Conservation (phyloP, 1,140 invertebrate genomes). For the Luehdorfia chinensis region DNA sequence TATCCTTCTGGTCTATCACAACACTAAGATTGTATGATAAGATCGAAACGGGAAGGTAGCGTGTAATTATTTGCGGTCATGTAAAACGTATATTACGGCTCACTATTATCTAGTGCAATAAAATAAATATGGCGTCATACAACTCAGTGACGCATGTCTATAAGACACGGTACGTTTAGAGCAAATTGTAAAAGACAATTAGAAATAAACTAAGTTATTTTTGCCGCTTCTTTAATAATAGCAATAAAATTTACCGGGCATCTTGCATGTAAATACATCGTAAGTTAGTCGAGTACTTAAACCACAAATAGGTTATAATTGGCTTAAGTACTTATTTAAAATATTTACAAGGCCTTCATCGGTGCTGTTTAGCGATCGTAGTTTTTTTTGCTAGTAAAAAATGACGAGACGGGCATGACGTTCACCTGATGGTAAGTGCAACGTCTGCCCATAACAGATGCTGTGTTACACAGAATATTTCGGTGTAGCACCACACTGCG, state of each 20-base stretch:
- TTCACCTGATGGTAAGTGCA: no score
- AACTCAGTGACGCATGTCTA: neutral
- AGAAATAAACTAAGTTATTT: neutral
- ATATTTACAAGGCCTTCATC: no score
- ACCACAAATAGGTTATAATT: no score
- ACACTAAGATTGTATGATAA: neutral
- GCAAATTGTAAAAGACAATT: conserved; percentile 1
- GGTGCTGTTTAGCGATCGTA: no score
- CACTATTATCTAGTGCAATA: conserved; percentile 4
- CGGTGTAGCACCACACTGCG: no score
- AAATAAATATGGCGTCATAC: conserved; percentile 2
- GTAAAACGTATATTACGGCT: neutral
- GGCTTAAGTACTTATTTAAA: no score
- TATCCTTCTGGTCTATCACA: neutral
- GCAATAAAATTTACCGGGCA: conserved; percentile 1
- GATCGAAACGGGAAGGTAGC: neutral
- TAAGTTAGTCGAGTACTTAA: no score
- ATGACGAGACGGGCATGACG: no score
- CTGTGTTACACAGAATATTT: no score
- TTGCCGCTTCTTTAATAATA: neutral
- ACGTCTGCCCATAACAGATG: no score
- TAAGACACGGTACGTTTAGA: neutral
- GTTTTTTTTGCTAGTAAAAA: no score
- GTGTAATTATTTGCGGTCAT: neutral
- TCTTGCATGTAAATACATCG: no score